Percentiles rank a stretch among this genome's conserved stretches.
phyloP scores from a whole-genome alignment of 2,113 vertebrate genomes.

The Cryptotis parvus region DNA sequence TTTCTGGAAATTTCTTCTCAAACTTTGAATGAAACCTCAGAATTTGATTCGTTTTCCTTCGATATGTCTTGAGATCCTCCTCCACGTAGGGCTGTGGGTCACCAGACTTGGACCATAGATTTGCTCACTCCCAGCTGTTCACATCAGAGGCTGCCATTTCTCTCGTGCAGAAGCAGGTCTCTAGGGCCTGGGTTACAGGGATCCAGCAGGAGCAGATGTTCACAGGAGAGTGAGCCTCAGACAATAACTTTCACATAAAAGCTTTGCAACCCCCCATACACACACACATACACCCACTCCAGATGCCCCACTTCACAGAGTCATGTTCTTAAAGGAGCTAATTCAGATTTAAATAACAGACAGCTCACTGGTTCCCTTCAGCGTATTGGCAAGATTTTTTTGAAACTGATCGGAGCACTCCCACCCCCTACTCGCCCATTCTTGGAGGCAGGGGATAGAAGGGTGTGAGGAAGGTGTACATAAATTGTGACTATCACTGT shows the following conservation, averaged over 20 bases:
- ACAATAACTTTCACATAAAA: background rate
- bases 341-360: no score
- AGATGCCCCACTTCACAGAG: no score
- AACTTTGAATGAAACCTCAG: background rate
- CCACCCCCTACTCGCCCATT: background rate
- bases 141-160: background rate
- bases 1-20: constrained; percentile 22
- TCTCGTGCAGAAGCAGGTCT: no score
- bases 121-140: background rate
- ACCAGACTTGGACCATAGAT: no score
- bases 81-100: background rate
- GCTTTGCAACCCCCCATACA: no score
- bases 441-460: background rate
- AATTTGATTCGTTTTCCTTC: no score
- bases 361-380: background rate
- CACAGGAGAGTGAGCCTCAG: background rate
- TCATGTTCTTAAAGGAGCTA: no score
- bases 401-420: no score
- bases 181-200: no score
- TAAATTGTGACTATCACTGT: background rate
- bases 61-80: background rate
- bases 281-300: no score
- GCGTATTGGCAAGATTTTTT: background rate
- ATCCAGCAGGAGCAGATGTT: background rate
- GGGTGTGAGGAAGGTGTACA: no score